Conservation (phyloP, 2,113 vertebrate species). For the Mionectes macconnelli region DNA sequence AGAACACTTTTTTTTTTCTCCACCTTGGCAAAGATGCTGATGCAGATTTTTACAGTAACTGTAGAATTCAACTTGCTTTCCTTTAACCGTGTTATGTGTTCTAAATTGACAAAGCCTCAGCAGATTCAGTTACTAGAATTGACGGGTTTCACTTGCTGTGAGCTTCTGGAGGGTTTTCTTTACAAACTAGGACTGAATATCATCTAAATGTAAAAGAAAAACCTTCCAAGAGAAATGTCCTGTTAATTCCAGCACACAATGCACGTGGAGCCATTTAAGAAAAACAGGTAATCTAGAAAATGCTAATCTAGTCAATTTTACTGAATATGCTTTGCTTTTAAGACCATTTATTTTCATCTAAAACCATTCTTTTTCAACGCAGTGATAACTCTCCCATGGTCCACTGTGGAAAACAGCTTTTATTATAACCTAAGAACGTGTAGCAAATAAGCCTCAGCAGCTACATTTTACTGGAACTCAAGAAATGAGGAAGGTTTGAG, state of each 20-base stretch:
- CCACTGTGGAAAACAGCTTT: not conserved
- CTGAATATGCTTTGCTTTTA: not conserved
- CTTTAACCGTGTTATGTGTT: not conserved
- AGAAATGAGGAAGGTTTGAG: not conserved
- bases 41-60: not conserved
- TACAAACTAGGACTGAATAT: not conserved
- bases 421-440: not conserved
- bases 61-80: not conserved
- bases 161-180: not conserved
- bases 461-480: not conserved
- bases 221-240: not conserved
- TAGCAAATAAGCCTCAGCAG: not conserved
- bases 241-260: not conserved
- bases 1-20: not conserved
- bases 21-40: not conserved
- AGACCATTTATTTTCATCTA: not conserved
- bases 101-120: slow-evolving; percentile 7
- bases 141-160: not conserved
- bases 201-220: not conserved
- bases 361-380: not conserved
- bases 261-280: not conserved
- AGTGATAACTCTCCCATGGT: not conserved
- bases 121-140: not conserved
- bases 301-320: not conserved
- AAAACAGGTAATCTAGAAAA: not conserved